Evolutionary conservation across 64 coral and sea anemone species (phyloP).

Genomic region (Hydrozoanthus tunicans): DNA sequence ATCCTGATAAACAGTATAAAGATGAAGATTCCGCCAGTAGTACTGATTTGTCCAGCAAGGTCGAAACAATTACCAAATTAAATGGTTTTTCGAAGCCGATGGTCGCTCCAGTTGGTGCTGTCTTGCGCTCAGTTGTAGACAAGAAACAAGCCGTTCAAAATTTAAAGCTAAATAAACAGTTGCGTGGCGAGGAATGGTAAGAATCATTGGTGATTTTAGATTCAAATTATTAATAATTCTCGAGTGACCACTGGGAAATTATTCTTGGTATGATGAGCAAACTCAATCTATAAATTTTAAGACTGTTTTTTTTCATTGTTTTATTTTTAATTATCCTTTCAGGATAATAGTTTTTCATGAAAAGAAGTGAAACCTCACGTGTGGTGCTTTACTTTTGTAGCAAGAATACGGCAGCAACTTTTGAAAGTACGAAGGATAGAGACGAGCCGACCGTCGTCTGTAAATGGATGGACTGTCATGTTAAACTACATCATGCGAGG

Average conservation of each 20-base stretch:
- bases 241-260: neutral
- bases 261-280: too few relatives aligned
- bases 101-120: slow-evolving; percentile 18
- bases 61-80: slow-evolving; percentile 12
- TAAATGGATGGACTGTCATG: slow-evolving; percentile 90
- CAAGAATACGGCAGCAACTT: slow-evolving; percentile 42
- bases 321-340: neutral
- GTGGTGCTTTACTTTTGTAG: slow-evolving; percentile 2
- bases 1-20: neutral
- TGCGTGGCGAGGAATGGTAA: slow-evolving; percentile 23
- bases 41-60: neutral
- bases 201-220: neutral
- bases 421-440: slow-evolving; percentile 8
- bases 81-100: slow-evolving; percentile 49
- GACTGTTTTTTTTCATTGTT: neutral
- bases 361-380: neutral
- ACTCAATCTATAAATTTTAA: neutral
- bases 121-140: slow-evolving; percentile 45
- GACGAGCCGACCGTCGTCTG: slow-evolving; percentile 58
- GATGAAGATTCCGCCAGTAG: neutral
- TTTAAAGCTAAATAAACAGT: slow-evolving; percentile 17
- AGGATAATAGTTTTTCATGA: neutral
- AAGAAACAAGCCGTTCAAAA: slow-evolving; percentile 51
- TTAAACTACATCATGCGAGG: neutral
- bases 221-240: neutral